Base-by-base conservation (phyloP, 2,113 vertebrate genomes). In the Neoarius graeffei region DNA sequence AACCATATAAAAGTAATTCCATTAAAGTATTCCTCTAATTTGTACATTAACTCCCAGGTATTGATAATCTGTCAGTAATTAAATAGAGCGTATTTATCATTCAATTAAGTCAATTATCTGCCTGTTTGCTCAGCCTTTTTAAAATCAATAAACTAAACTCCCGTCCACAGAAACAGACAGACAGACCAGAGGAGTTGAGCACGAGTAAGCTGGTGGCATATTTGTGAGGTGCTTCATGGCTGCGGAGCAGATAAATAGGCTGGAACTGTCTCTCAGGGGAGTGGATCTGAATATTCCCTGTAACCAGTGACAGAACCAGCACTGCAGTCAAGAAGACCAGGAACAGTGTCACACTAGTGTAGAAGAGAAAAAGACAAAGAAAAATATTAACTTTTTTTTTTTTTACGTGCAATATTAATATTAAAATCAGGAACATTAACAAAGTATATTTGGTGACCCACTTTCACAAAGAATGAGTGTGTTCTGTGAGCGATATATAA, bases 151-250 rank as follows among this genome's bases (percentile, higher is more conserved):
- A 57, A 35, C 3, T n/a, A 81, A 81, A 69, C 13, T 42, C 13
- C 50, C 23, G 80, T 86, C 4, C 30, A 57, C 19, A 30, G 48
- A 27, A 81, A 35, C 80, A 83, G 25, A 52, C 96, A 93, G 27
- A 67, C 96, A 94, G 88, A 99, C 98, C 97, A 91, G 97, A 96
- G 83, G 96, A 97, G 93, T 99, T 99, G 91, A 97, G 96, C 77
- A 99, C 94, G 87, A 99, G 95, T 13, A 99, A 96, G 60, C 93
- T 96, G 25, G 96, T 97, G 92, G 94, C 91, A 89, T 98, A 97
- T 90, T 96, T 97, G 91, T 92, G 94, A 0, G 90, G 93, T 0
- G 86, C 87, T 93, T 97, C 96, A 71, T 96, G 94, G 0, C 92
- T 95, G n/a, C 89, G 95, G 27, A 98, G 95, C 52, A 99, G 96